Conservation (phyloP, 2,888 invertebrate species). For the Aleiodes leptofemur region DNA sequence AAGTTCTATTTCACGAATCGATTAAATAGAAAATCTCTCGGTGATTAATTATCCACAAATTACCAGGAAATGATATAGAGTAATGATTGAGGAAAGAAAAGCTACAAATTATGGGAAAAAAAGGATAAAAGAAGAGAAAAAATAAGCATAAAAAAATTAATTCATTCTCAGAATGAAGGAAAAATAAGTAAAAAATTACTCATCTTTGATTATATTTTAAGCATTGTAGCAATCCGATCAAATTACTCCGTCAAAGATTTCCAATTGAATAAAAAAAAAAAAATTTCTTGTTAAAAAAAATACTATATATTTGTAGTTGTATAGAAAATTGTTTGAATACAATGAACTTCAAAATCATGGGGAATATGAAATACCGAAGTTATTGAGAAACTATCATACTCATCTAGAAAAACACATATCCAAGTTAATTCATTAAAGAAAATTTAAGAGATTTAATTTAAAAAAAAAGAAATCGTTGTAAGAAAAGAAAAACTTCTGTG, state of each 20-base stretch:
- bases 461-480: slow-evolving; percentile 1
- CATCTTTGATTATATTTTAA: slow-evolving; percentile 2
- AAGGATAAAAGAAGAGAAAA: too few relatives aligned
- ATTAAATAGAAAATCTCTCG: slow-evolving; percentile 8
- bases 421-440: slow-evolving; percentile 33
- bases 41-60: slow-evolving; percentile 11
- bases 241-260: neutral
- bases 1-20: neutral
- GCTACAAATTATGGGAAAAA: too few relatives aligned
- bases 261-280: neutral
- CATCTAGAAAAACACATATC: slow-evolving; percentile 37
- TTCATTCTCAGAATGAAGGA: slow-evolving; percentile 1
- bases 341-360: neutral
- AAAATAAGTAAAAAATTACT: too few relatives aligned
- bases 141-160: neutral
- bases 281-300: neutral
- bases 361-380: slow-evolving; percentile 16
- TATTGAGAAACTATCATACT: slow-evolving; percentile 17
- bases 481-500: slow-evolving; percentile 27
- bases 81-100: neutral
- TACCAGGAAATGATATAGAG: slow-evolving; percentile 3
- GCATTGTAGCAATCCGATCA: slow-evolving; percentile 29
- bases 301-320: neutral
- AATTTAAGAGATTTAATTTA: slow-evolving; percentile 29
- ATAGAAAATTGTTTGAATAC: slow-evolving; percentile 16